Conservation (phyloP, 2,113 vertebrate species). For the human (Homo sapiens) region GRCh38 chr5:116980001-116980500, state of each 20-base stretch:
- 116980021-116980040: neutral
- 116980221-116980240: neutral
- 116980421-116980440: neutral
- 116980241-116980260: neutral
- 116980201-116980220: neutral
- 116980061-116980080: neutral
- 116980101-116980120: accelerated
- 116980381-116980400: accelerated
- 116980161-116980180: neutral
- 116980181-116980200: neutral
- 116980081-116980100: neutral
- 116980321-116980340: neutral
- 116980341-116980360: neutral
- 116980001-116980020: neutral
- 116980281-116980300: neutral
- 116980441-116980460: neutral
- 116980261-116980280: neutral
- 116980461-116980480: neutral
- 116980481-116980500: neutral
- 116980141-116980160: neutral
- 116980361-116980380: neutral
- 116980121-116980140: neutral
- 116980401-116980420: neutral
- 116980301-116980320: neutral
- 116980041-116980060: neutral